These are phyloP conservation scores for Mesorhabditis spiculigera DNA, from an alignment of 2,888 invertebrate genomes.

Conservation along the genomic window DNA sequence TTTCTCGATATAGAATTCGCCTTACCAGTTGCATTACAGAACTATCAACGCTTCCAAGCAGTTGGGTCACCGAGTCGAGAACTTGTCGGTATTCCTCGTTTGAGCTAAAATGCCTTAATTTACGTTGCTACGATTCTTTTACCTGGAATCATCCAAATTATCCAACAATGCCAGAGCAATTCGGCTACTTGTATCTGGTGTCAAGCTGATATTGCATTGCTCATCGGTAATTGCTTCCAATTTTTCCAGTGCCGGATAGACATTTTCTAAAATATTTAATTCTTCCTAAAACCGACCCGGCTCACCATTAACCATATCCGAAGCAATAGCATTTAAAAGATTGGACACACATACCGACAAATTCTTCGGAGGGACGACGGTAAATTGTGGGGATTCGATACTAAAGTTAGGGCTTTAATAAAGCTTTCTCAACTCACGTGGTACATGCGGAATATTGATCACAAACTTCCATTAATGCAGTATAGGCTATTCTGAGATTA, in stretches of 20 bases:
- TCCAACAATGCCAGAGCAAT: neutral
- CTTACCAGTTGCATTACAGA: neutral
- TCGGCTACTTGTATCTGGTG: neutral
- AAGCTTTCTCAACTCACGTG: constrained; percentile 5
- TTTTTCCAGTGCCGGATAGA: constrained; percentile 11
- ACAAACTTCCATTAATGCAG: constrained; percentile 33
- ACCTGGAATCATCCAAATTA: neutral
- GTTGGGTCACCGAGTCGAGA: neutral
- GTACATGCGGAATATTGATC: constrained; percentile 30
- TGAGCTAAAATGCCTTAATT: too few relatives aligned
- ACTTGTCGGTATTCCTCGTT: constrained; percentile 1
- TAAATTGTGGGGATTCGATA: neutral
- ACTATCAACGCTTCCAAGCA: neutral
- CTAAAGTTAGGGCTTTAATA: neutral
- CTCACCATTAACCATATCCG: constrained; percentile 3
- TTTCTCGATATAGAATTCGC: neutral
- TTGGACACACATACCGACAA: neutral
- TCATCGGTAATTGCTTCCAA: constrained; percentile 11
- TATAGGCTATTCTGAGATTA: constrained; percentile 24
- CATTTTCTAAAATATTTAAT: constrained; percentile 3
- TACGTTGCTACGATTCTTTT: neutral
- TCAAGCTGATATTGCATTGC: constrained; percentile 9
- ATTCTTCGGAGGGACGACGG: neutral
- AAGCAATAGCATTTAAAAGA: neutral
- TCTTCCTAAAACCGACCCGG: neutral